These are phyloP conservation scores for Drosophila glabriapex DNA, from an alignment of 2,888 invertebrate genomes.

Conservation along the genomic window DNA sequence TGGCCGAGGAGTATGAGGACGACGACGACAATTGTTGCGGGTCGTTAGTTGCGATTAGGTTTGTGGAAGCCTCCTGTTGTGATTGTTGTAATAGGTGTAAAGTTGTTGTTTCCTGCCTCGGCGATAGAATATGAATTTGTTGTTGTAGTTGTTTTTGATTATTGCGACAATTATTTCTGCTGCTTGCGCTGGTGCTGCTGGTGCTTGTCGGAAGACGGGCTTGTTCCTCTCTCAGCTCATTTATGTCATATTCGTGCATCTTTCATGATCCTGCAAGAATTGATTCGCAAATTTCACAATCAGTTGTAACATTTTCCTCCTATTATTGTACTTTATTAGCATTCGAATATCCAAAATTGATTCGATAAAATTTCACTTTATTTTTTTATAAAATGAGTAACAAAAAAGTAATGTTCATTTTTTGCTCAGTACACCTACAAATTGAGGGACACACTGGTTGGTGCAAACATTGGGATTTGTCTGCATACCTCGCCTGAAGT, in stretches of 20 bases:
- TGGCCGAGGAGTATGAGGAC: slow-evolving; percentile 2
- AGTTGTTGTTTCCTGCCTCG: slow-evolving; percentile 3
- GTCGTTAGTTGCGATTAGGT: slow-evolving; percentile 1
- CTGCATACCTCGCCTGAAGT: neutral
- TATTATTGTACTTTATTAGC: neutral
- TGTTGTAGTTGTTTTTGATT: slow-evolving; percentile 6
- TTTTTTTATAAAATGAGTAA: neutral
- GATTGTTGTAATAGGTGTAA: slow-evolving; percentile 2
- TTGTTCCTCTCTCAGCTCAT: slow-evolving; percentile 82
- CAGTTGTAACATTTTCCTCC: neutral
- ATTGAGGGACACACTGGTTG: neutral
- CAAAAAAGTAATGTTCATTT: neutral
- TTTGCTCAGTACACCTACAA: neutral
- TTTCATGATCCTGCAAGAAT: slow-evolving; percentile 82
- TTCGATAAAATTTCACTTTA: neutral
- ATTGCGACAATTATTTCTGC: slow-evolving; percentile 15
- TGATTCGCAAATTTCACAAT: neutral
- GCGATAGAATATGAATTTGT: neutral
- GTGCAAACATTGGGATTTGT: neutral
- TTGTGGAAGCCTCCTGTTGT: slow-evolving; percentile 31
- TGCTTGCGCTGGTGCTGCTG: slow-evolving; percentile 33
- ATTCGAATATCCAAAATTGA: neutral
- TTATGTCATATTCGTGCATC: slow-evolving; percentile 85
- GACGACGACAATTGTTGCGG: slow-evolving; percentile 4
- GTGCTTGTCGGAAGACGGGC: slow-evolving; percentile 79